Conservation (phyloP, 2,113 vertebrate species). For the Sceloporus tristichus region DNA sequence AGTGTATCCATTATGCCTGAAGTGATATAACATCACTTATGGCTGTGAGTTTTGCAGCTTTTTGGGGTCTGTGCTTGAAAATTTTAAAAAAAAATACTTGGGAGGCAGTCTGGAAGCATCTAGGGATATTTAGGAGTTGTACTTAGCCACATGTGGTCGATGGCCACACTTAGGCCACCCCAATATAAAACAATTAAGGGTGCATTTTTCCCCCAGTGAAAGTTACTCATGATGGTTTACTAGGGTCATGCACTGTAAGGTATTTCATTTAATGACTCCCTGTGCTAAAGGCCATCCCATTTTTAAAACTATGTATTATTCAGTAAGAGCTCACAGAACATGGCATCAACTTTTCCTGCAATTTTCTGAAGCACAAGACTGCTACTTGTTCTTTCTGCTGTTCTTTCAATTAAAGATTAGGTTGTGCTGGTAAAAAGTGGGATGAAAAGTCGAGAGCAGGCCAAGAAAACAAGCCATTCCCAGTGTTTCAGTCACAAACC, state of each 20-base stretch:
- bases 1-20: no score
- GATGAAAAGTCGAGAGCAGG: constrained; percentile 1
- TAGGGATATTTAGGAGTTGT: no score
- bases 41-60: no score
- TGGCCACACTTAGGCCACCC: no score
- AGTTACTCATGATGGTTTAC: background rate
- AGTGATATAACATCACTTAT: no score
- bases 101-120: no score
- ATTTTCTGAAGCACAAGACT: background rate
- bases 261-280: background rate
- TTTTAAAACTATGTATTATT: background rate
- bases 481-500: constrained; percentile 51
- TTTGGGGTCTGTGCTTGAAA: no score
- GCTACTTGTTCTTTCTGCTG: constrained; percentile 49
- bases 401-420: constrained; percentile 66
- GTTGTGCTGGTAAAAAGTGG: background rate
- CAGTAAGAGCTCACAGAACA: no score
- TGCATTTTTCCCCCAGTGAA: background rate
- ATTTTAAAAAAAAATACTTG: no score
- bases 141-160: no score
- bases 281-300: background rate
- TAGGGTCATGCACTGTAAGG: background rate
- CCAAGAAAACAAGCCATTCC: constrained; percentile 50
- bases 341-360: background rate
- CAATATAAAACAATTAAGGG: no score